phyloP scores from a whole-genome alignment of 2,113 vertebrate species.

The Plectropomus leopardus region DNA sequence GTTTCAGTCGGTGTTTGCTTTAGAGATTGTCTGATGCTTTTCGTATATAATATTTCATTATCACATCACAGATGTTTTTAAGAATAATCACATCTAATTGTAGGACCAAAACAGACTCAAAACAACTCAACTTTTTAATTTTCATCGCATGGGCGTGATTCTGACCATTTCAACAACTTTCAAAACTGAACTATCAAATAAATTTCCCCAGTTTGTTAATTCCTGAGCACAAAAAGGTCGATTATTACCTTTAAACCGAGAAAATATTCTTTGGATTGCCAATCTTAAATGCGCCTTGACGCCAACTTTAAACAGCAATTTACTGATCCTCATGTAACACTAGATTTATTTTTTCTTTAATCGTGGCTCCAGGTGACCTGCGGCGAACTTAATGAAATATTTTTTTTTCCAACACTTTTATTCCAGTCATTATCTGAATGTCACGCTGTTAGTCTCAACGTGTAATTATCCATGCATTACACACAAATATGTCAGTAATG shows the following conservation, averaged over 20 bases:
- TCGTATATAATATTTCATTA: not conserved
- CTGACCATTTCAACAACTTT: not conserved
- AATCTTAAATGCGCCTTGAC: not conserved
- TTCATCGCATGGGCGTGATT: not conserved
- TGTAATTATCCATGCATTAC: conserved; percentile 44
- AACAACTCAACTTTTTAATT: not conserved
- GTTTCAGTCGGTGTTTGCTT: not conserved
- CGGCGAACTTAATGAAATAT: conserved; percentile 1
- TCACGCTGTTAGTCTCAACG: conserved; percentile 33
- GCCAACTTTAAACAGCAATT: not conserved
- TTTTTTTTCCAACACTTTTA: not conserved
- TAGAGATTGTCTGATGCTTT: not conserved
- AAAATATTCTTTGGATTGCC: not conserved
- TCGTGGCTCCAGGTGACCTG: conserved; percentile 9
- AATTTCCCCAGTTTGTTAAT: not conserved
- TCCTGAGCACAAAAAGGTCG: not conserved
- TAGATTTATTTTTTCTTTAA: conserved; percentile 1
- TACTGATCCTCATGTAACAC: conserved; percentile 8
- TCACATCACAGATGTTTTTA: not conserved
- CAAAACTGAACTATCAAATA: not conserved
- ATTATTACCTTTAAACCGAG: not conserved
- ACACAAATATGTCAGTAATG: conserved; percentile 52
- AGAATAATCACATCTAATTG: not conserved
- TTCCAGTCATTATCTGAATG: not conserved
- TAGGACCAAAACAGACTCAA: conserved; percentile 2